These are phyloP conservation scores for Centruroides sculpturatus DNA, from an alignment of 1,140 invertebrate genomes.

Conservation along the genomic window DNA sequence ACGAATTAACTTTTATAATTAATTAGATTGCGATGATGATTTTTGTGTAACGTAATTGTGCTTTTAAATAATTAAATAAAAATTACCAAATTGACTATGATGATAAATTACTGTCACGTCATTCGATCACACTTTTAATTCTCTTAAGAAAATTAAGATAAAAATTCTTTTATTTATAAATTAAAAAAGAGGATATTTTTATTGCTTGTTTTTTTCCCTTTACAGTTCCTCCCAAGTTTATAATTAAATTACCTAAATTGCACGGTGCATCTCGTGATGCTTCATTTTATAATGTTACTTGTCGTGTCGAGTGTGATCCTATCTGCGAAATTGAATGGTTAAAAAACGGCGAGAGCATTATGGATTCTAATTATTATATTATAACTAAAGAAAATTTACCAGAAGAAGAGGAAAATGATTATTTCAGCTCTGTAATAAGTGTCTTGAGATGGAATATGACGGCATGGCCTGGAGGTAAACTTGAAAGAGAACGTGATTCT, in stretches of 20 bases:
- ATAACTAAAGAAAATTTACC: conserved; percentile 46
- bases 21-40: too few relatives aligned
- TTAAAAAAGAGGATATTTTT: too few relatives aligned
- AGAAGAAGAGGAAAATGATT: conserved; percentile 49
- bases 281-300: conserved; percentile 59
- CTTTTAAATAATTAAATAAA: too few relatives aligned
- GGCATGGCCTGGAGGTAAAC: conserved; percentile 55
- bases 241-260: conserved; percentile 61
- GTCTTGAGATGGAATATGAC: conserved; percentile 68
- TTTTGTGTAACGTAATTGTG: too few relatives aligned
- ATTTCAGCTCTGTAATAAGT: conserved; percentile 73
- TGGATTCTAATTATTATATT: conserved; percentile 16
- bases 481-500: conserved; percentile 58
- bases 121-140: too few relatives aligned
- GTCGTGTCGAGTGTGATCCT: conserved; percentile 74
- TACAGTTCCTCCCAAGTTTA: conserved; percentile 67
- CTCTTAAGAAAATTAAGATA: too few relatives aligned
- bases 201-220: conserved; percentile 15
- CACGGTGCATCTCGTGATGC: conserved; percentile 58
- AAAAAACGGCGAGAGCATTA: conserved; percentile 41
- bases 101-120: too few relatives aligned
- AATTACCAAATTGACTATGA: too few relatives aligned
- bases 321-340: conserved; percentile 67
- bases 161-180: too few relatives aligned
- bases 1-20: too few relatives aligned